Evolutionary conservation across 2,797 vertebrate species (phyloP).

Genomic region (Sciurus vulgaris): DNA sequence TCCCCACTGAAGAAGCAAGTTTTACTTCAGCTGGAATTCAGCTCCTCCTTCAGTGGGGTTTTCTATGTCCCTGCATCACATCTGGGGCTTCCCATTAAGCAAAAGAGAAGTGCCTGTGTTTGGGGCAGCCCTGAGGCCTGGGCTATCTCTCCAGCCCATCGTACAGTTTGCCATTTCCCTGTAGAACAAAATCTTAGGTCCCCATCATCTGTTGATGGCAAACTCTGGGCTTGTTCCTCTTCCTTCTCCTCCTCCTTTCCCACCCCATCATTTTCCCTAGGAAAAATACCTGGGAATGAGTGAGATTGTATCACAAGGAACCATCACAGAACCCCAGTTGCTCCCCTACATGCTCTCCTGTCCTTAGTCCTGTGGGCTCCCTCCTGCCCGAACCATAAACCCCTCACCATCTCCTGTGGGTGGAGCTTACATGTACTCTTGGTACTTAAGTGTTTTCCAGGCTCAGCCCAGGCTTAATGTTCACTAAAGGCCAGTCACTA

Average conservation of each 20-base stretch:
- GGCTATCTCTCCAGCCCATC: not conserved
- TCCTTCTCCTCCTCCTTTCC: not conserved
- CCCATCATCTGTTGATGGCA: not conserved
- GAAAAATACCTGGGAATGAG: slow-evolving; percentile 53
- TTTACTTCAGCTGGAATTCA: not conserved
- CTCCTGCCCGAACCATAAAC: slow-evolving; percentile 54
- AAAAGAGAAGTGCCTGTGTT: not conserved
- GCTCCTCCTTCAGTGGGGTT: slow-evolving; percentile 17
- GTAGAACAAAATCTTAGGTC: not conserved
- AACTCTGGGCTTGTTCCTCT: not conserved
- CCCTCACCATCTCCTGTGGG: slow-evolving; percentile 18
- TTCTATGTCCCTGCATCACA: not conserved
- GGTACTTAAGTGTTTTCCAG: no score
- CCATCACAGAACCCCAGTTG: slow-evolving; percentile 87
- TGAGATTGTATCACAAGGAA: slow-evolving; percentile 83
- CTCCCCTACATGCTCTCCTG: not conserved
- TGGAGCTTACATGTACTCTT: not conserved
- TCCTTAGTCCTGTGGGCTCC: slow-evolving; percentile 75
- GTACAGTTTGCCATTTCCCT: not conserved
- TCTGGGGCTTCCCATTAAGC: not conserved
- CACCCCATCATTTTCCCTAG: not conserved
- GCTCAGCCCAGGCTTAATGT: not conserved
- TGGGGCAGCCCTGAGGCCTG: not conserved
- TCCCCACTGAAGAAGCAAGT: not conserved
- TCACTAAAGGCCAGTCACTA: not conserved